These are phyloP conservation scores for Leiothrix lutea DNA, from an alignment of 2,113 vertebrate genomes.

Conservation along the genomic window DNA sequence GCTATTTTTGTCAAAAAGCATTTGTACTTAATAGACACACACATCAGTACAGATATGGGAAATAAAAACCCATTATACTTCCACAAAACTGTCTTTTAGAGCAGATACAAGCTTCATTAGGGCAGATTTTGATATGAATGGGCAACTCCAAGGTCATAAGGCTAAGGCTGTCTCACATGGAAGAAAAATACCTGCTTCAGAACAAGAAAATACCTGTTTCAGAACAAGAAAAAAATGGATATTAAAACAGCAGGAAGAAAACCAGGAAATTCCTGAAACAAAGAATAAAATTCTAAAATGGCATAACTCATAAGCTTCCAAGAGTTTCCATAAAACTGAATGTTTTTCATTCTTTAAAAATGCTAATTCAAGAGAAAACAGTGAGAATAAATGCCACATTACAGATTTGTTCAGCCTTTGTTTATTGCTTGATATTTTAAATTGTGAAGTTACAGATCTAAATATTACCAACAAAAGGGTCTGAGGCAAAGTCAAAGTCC, in stretches of 20 bases:
- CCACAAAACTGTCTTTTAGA: background rate
- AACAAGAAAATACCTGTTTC: no score
- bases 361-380: background rate
- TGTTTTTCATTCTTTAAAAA: background rate
- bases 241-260: background rate
- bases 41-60: background rate
- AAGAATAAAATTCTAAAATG: background rate
- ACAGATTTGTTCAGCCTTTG: background rate
- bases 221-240: background rate
- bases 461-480: background rate
- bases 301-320: background rate
- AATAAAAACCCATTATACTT: background rate
- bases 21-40: background rate
- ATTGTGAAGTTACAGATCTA: background rate
- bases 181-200: background rate
- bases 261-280: background rate
- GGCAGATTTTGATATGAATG: background rate
- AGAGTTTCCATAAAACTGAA: background rate
- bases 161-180: background rate
- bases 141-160: background rate
- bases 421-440: background rate
- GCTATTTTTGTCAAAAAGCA: background rate
- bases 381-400: background rate
- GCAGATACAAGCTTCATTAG: background rate
- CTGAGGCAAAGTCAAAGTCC: background rate